Evolutionary conservation across 2,113 vertebrate genomes (phyloP).

Genomic region (Aspidoscelis tigris): DNA sequence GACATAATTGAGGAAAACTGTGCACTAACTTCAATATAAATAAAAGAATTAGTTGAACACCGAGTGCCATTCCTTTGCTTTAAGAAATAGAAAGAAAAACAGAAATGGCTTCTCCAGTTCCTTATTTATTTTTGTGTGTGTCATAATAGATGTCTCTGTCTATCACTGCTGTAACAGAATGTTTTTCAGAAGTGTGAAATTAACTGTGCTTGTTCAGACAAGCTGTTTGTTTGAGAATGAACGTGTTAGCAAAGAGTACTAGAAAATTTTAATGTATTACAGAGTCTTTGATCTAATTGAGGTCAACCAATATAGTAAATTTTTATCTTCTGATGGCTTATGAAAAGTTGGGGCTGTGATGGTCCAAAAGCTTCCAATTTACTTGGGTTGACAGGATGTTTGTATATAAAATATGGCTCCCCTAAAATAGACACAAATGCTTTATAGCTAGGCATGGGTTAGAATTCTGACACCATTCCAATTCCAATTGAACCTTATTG

Average conservation of each 20-base stretch:
- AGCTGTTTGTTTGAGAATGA: conserved; percentile 24
- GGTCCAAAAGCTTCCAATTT: background rate
- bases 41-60: background rate
- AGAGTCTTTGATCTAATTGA: conserved; percentile 8
- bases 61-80: background rate
- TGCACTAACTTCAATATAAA: background rate
- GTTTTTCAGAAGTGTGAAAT: conserved; percentile 25
- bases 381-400: background rate
- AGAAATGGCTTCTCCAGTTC: background rate
- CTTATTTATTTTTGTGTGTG: too few species aligned
- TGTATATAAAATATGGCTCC: background rate
- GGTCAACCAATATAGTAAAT: background rate
- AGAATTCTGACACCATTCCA: too few species aligned
- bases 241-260: background rate
- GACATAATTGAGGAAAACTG: background rate
- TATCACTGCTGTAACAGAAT: conserved; percentile 24
- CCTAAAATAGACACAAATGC: background rate
- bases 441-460: too few species aligned
- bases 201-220: background rate
- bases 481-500: too few species aligned
- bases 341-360: background rate
- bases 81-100: background rate
- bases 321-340: background rate
- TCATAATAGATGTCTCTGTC: conserved; percentile 18
- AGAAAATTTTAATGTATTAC: conserved; percentile 1